Conservation (phyloP, 2,797 vertebrate species). For the Mus minutoides region DNA sequence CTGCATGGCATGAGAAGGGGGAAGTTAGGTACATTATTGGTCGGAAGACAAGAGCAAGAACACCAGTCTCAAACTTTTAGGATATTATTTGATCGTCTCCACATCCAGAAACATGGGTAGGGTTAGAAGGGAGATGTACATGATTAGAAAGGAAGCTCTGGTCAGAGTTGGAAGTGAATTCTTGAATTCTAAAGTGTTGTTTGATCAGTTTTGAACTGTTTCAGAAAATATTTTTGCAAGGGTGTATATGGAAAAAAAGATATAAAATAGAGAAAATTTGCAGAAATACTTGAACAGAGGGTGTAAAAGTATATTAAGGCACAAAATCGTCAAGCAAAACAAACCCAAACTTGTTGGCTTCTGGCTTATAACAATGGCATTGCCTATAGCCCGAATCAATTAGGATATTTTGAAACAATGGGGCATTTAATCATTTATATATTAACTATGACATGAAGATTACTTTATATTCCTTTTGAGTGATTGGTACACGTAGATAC, state of each 20-base stretch:
- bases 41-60: not conserved
- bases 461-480: conserved; percentile 23
- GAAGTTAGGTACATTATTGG: not conserved
- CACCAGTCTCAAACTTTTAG: conserved; percentile 5
- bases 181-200: not conserved
- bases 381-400: not conserved
- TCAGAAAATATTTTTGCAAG: conserved; percentile 55
- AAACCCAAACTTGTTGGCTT: not conserved
- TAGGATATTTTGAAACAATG: conserved; percentile 19
- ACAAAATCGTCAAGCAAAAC: not conserved
- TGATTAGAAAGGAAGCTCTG: conserved; percentile 5
- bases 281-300: not conserved
- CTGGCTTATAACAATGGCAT: not conserved
- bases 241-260: not conserved
- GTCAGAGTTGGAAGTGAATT: not conserved
- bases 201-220: conserved; percentile 8
- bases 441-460: not conserved
- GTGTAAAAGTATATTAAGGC: not conserved
- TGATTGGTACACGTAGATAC: not conserved
- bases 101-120: not conserved
- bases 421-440: conserved; percentile 19
- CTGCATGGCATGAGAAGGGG: not conserved
- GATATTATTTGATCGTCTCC: not conserved
- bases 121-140: not conserved
- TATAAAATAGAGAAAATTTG: not conserved